A percentile compares a stretch with the other conserved stretches of the same genome.
phyloP scores from a whole-genome alignment of 2,113 vertebrate genomes.

The Lagopus muta region DNA sequence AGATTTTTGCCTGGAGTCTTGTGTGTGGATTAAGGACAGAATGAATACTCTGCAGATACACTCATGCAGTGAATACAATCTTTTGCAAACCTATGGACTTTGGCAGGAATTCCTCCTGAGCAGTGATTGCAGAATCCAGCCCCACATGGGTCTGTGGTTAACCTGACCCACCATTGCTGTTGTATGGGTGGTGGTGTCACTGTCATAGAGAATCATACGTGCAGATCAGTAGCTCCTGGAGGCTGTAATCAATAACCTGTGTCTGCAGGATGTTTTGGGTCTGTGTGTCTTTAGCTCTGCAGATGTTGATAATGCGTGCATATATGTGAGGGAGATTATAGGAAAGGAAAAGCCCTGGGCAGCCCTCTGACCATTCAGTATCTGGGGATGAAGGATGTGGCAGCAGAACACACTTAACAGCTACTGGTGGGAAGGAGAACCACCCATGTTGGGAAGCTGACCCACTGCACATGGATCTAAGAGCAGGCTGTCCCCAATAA shows the following conservation, averaged over 20 bases:
- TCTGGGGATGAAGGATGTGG: slow-evolving; percentile 35
- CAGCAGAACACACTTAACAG: slow-evolving; percentile 34
- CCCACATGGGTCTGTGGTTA: not conserved
- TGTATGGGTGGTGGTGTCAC: not conserved
- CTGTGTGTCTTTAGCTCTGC: not conserved
- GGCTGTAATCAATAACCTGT: not conserved
- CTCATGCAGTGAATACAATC: not conserved
- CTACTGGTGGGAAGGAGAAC: not conserved
- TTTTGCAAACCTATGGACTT: not conserved
- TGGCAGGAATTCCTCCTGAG: not conserved
- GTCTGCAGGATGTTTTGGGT: slow-evolving; percentile 30
- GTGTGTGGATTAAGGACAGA: not conserved
- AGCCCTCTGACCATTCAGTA: not conserved
- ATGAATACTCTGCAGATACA: not conserved
- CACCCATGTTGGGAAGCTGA: not conserved
- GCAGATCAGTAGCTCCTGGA: not conserved
- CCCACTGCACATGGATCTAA: not conserved
- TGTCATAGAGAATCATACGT: not conserved
- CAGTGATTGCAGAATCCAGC: not conserved
- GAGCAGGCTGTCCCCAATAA: not conserved
- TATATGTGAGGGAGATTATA: slow-evolving; percentile 34
- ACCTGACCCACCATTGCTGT: not conserved
- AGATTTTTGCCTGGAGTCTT: not conserved
- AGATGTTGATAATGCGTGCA: slow-evolving; percentile 12
- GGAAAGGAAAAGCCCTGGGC: slow-evolving; percentile 9